Base-by-base conservation (phyloP, 2,797 vertebrate species). In the Molossus molossus region DNA sequence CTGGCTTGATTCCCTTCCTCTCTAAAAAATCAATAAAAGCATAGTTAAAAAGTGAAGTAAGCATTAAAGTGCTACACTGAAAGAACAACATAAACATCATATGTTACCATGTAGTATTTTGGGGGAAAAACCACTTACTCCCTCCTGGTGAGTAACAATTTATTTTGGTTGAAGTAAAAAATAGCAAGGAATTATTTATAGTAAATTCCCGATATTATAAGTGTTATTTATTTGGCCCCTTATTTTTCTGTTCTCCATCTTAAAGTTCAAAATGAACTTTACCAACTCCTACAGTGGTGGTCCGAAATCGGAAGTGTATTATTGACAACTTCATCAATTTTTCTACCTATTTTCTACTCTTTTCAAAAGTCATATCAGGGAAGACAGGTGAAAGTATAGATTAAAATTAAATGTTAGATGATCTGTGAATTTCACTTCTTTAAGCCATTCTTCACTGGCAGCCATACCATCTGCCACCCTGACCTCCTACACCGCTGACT, bases 341-440 rank as follows among this genome's bases (percentile, higher is more conserved):
- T 81, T 73, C 62, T 80, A 55, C 23, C 5, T 48, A 45, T 33
- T 70, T 76, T 15, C 40, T 57, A 33, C 48, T n/a, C 3, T 7
- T 83, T 90, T 90, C 45, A 50, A 73, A 83, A 80, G 25, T 58
- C 33, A 33, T 75, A 25, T 69, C 10, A 45, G n/a, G 29, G n/a
- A 94, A 62, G 33, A 29, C 6, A 50, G 27, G 62, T 40, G 3
- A 69, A 94, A 57, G 25, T 58, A 20, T 18, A 89, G 48, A 72
- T 50, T 86, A 76, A 84, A 95, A 90, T 8, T 65, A 90, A 94
- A 70, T 48, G 14, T 20, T 84, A 76, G n/a, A 57, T 75, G 69
- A 79, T 18, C 9, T 87, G 17, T 27, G n/a, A 92, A 60, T 25
- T 40, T 83, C 20, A 53, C 55, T 92, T 67, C 17, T 79, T 17